Evolutionary conservation across 2,113 vertebrate species (phyloP), one percentile per base, ranked within the genome.

Genomic region (Scomber scombrus): DNA sequence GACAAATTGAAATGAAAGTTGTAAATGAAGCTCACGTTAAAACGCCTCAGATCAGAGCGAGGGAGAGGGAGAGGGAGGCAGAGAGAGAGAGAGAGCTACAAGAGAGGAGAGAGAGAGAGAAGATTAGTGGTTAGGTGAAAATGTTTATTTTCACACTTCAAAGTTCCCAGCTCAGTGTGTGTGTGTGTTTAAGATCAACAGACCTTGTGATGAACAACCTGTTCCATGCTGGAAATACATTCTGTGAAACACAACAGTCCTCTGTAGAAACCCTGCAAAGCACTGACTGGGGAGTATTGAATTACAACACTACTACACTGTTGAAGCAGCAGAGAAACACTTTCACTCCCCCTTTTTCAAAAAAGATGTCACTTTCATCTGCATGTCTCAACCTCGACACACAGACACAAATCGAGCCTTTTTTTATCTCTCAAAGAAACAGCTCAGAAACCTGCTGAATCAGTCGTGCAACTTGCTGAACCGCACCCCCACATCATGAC

Each of bases 121-220:
- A 83, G 90, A 93, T 89, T 91, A 92, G 88, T 87, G 91, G 89
- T 90, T 81, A 76, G 85, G 89, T 90, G 76, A 85, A 80, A 74
- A 92, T 94, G 94, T 95, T 95, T 95, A 87, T 93, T 94, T 95
- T 95, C 90, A 95, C 92, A 94, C 93, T 91, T 93, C 90, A 92
- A 86, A 89, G 87, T 92, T 89, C 78, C 85, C 75, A 69, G 75
- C 75, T 80, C 81, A 78, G 84, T 89, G 83, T 91, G 82, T 85
- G 65, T 87, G 79, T 86, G 90, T 88, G 89, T 91, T 89, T 88
- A 89, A 93, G 85, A 91, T 93, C 93, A 92, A 92, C 91, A 91
- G 91, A 91, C 71, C 90, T 77, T 92, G 89, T 93, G 91, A 91
- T 93, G 92, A 90, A 91, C 91, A 94, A 92, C 89, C 92, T 91